phyloP scores from a whole-genome alignment of 30 jellyfish, hydroid and myxozoan genomes.

The Hydra vulgaris region DNA sequence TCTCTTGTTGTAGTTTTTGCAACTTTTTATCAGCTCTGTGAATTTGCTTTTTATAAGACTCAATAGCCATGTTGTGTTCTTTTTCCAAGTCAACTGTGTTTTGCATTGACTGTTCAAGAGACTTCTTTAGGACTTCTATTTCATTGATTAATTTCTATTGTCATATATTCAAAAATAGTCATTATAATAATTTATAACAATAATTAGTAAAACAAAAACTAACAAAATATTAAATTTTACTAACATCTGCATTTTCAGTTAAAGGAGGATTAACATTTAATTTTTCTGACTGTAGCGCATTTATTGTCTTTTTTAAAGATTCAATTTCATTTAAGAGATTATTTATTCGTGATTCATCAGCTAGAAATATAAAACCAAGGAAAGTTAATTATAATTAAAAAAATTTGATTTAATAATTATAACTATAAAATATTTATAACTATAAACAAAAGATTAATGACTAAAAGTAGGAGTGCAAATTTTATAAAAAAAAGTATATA shows the following conservation, averaged over 20 bases:
- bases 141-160: not conserved
- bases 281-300: not conserved
- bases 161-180: no score
- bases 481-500: no score
- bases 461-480: no score
- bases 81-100: constrained; percentile 18
- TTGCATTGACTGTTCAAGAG: constrained; percentile 9
- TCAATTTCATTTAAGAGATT: not conserved
- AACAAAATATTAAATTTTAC: not conserved
- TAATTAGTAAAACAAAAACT: not conserved
- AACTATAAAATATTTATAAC: no score
- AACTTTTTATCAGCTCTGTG: constrained; percentile 26
- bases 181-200: no score
- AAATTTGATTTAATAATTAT: no score
- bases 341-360: no score
- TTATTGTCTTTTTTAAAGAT: not conserved
- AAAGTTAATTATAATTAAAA: no score
- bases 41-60: constrained; percentile 4
- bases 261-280: not conserved
- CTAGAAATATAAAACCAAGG: no score
- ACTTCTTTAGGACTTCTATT: constrained; percentile 9
- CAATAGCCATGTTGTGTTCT: constrained; percentile 24
- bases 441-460: no score
- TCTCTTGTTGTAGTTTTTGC: not conserved
- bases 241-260: not conserved